phyloP scores from a whole-genome alignment of 2,888 invertebrate species.

The Clitarchus hookeri region DNA sequence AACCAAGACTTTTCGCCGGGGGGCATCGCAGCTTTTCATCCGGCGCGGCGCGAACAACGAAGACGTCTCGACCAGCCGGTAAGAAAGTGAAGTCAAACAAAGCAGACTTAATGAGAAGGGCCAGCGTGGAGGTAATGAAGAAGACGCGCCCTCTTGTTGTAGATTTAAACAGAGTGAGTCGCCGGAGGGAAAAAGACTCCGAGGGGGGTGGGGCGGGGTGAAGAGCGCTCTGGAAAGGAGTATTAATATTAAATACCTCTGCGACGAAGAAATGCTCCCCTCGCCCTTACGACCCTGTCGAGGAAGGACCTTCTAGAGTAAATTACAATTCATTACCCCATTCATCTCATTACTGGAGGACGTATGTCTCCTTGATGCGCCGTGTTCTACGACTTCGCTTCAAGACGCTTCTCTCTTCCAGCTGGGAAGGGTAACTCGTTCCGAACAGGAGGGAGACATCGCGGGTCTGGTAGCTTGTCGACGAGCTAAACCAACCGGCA shows the following conservation, averaged over 20 bases:
- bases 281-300: neutral
- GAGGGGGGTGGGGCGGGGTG: neutral
- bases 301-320: neutral
- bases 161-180: slow-evolving; percentile 14
- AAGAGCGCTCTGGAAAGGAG: neutral
- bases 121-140: neutral
- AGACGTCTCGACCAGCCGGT: neutral
- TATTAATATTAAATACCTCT: slow-evolving; percentile 14
- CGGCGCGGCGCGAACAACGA: neutral
- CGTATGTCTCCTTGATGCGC: neutral
- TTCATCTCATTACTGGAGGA: slow-evolving; percentile 14
- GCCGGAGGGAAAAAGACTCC: neutral
- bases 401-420: neutral
- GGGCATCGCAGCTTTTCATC: too few species aligned
- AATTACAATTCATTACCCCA: slow-evolving; percentile 14
- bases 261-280: neutral
- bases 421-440: neutral
- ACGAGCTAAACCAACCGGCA: neutral
- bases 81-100: neutral
- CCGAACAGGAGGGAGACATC: neutral
- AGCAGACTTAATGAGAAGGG: slow-evolving; percentile 9
- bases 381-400: neutral
- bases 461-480: neutral
- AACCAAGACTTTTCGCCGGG: too few species aligned
- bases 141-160: neutral